Conservation (phyloP, 2,888 invertebrate genomes). For the Tiliacea aurago region DNA sequence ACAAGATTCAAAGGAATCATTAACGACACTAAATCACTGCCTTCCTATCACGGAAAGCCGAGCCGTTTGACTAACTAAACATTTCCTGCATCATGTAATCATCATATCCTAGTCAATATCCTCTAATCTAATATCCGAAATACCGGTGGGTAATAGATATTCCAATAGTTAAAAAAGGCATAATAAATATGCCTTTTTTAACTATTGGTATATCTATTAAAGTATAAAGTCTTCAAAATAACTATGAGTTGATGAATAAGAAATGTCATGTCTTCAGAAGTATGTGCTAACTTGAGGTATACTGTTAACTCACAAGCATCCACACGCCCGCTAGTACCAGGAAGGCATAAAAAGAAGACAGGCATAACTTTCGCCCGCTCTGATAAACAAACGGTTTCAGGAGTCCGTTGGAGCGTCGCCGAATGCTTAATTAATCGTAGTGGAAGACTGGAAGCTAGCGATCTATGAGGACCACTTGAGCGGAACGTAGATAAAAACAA, state of each 20-base stretch:
- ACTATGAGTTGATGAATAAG: not conserved
- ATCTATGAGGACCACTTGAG: conserved; percentile 52
- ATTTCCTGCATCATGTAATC: conserved; percentile 7
- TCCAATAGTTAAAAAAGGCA: too few species aligned
- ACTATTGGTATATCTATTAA: not conserved
- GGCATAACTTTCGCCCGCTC: conserved; percentile 73
- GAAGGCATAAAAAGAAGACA: conserved; percentile 67
- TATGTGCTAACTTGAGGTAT: conserved; percentile 7
- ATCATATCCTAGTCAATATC: conserved; percentile 6
- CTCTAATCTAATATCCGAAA: conserved; percentile 27
- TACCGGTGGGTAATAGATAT: too few species aligned
- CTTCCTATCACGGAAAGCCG: not conserved
- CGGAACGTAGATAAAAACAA: conserved; percentile 50
- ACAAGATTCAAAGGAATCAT: conserved; percentile 9
- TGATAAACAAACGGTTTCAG: conserved; percentile 70
- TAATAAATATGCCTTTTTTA: not conserved
- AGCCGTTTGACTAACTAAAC: conserved; percentile 12
- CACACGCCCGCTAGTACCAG: conserved; percentile 64
- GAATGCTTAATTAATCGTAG: conserved; percentile 70
- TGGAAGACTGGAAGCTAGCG: conserved; percentile 60
- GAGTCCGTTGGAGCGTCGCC: conserved; percentile 67
- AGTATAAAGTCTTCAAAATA: not conserved
- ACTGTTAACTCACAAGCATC: conserved; percentile 46
- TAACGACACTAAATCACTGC: not conserved
- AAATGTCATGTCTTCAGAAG: conserved; percentile 26